Conservation (phyloP, 2,113 vertebrate species). For the Taxidea taxus region DNA sequence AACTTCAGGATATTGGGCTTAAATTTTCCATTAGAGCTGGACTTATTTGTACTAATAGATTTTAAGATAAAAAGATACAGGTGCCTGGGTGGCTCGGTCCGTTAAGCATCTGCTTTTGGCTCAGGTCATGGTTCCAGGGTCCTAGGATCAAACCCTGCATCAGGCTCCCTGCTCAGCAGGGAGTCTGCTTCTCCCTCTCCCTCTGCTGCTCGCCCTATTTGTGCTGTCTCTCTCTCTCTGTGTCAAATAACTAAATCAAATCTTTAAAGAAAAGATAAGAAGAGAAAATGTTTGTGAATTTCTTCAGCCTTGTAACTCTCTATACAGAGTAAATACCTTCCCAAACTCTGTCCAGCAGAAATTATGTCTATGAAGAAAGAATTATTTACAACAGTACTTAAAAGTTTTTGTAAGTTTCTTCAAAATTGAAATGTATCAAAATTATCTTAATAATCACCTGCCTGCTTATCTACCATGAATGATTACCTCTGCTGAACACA, state of each 20-base stretch:
- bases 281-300: neutral
- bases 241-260: neutral
- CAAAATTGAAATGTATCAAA: neutral
- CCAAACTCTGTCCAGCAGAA: neutral
- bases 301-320: neutral
- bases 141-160: neutral
- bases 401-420: neutral
- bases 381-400: neutral
- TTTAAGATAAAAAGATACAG: slow-evolving; percentile 16
- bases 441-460: neutral
- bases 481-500: neutral
- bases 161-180: neutral
- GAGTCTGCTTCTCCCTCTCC: neutral
- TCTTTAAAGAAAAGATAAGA: neutral
- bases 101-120: neutral
- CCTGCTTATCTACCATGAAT: neutral
- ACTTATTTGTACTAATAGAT: neutral
- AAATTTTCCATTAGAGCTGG: neutral
- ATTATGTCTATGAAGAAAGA: neutral
- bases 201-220: neutral
- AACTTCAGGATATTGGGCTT: neutral
- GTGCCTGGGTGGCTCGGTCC: neutral
- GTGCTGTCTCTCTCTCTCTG: neutral
- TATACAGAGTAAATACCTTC: neutral
- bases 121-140: neutral